Evolutionary conservation across 2,797 vertebrate genomes (phyloP), one percentile per base, ranked within the genome.

Genomic region (Sebastiscus albofasciatus): DNA sequence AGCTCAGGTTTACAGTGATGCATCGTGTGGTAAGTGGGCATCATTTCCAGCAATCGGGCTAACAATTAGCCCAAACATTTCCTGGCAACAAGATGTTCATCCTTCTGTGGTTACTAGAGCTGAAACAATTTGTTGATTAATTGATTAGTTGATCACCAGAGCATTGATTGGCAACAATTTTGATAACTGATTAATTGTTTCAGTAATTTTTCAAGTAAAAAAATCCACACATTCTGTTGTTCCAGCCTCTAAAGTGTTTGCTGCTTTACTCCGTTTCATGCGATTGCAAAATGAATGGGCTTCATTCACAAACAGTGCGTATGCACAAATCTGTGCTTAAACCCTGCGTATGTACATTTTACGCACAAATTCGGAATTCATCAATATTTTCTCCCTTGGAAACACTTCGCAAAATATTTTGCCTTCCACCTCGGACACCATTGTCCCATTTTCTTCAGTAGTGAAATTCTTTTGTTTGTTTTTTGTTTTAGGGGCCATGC

Each of bases 11-110:
- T 68, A 88, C 79, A 75, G 58, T 56, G 52, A 84, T 5, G 26
- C 59, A 85, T 67, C 11, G 0, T 61, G 39, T 52, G 67, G 67
- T 72, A 67, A 75, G 56, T 79, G 73, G 59, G 33, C 79, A 84
- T 81, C 68, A 77, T 76, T 88, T 87, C 84, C 83, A 87, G 76
- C 72, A 83, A 87, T n/a, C 56, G 20, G 60, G 68, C 67, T 29
- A 42, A 88, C 61, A 89, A 87, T 75, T 64, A 76, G 58, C 26
- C 26, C 12, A 74, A 69, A 85, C 3, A 42, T 65, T 90, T 89
- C 79, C 83, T 74, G 83, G 61, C 66, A 82, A 79, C 27, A 54
- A 55, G 1, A 26, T 26, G 8, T 33, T 39, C 7, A 14, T 22
- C 5, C 26, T 67, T 70, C 22, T 70, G 46, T 68, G 60, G 42